A percentile compares a stretch with the other conserved stretches of the same genome.
Conservation (phyloP, 2,888 invertebrate genomes). For the Philopedon plagiatum region DNA sequence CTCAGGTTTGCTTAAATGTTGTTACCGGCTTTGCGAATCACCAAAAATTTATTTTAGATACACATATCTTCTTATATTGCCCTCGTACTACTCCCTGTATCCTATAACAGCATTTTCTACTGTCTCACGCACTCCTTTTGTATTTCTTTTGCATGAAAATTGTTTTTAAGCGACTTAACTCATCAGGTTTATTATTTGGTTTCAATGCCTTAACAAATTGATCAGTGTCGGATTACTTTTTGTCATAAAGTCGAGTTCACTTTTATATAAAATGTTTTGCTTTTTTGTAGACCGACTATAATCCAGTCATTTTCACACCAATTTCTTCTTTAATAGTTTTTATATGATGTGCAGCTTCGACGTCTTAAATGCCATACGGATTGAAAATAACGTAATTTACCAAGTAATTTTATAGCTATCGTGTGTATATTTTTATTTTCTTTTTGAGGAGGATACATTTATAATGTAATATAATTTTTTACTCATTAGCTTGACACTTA, state of each 20-base stretch:
- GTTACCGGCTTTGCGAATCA: no score
- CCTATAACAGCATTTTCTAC: not conserved
- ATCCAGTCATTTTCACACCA: conserved; percentile 35
- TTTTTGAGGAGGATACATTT: not conserved
- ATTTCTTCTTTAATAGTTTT: conserved; percentile 30
- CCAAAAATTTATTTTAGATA: no score
- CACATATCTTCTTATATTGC: no score
- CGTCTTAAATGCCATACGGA: conserved; percentile 9
- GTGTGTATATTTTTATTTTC: not conserved
- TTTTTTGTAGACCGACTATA: conserved; percentile 17
- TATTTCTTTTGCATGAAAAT: conserved; percentile 8
- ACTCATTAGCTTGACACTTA: not conserved
- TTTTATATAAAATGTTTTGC: conserved; percentile 24
- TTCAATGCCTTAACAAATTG: conserved; percentile 27
- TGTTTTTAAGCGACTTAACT: conserved; percentile 4
- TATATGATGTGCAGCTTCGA: conserved; percentile 25
- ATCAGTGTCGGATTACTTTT: conserved; percentile 30
- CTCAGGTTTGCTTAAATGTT: no score
- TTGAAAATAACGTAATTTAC: conserved; percentile 25
- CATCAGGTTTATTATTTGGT: conserved; percentile 11
- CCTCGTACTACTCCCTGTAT: not conserved
- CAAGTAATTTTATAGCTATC: conserved; percentile 35
- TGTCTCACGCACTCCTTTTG: conserved; percentile 17
- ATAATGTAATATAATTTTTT: conserved; percentile 3
- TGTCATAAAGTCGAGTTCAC: conserved; percentile 21